These are phyloP conservation scores for Oophaga sylvatica DNA, from an alignment of 2,797 vertebrate genomes.

Conservation along the genomic window DNA sequence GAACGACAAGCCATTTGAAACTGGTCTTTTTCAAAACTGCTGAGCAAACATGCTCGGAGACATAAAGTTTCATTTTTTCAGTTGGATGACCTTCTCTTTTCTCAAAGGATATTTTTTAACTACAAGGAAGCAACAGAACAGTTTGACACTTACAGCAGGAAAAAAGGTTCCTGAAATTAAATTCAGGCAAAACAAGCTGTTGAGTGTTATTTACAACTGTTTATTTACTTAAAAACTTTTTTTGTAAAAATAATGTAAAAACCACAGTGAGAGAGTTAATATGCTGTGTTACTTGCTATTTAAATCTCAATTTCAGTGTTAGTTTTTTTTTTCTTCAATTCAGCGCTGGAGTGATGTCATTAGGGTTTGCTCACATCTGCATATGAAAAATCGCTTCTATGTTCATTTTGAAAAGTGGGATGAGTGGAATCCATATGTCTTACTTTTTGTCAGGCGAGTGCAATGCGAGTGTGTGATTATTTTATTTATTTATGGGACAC, in stretches of 20 bases:
- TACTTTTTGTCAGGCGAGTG: no score
- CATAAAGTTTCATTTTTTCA: slow-evolving; percentile 56
- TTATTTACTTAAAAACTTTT: background rate
- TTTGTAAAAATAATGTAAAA: background rate
- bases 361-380: no score
- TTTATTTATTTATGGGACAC: no score
- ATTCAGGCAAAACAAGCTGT: background rate
- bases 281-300: no score
- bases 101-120: slow-evolving; percentile 54
- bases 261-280: background rate
- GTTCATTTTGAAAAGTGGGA: no score
- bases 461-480: no score
- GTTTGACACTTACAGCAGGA: slow-evolving; percentile 24
- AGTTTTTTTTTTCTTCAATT: no score
- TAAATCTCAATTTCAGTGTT: background rate
- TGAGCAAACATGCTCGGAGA: slow-evolving; percentile 52
- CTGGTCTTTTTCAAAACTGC: slow-evolving; percentile 56
- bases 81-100: slow-evolving; percentile 58
- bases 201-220: background rate
- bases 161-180: background rate
- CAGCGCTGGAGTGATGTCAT: no score
- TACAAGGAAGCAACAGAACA: slow-evolving; percentile 23
- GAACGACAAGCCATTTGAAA: slow-evolving; percentile 55
- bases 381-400: no score
- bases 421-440: no score